Evolutionary conservation across 2,888 invertebrate genomes (phyloP).

Genomic region (Caenorhabditis sp.): DNA sequence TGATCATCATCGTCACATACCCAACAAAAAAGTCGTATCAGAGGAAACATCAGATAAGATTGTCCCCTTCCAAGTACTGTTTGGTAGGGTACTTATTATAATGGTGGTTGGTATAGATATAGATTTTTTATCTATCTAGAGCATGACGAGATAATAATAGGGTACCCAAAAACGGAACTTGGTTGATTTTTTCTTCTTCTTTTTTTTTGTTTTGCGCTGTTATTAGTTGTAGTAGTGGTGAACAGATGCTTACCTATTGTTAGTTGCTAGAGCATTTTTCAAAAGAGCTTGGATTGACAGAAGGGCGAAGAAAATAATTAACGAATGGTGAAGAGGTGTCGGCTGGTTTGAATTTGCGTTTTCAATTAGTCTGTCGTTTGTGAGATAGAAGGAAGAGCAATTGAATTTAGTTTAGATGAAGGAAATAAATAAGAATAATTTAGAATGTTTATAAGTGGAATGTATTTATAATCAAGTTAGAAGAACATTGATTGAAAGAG

Average conservation of each 20-base stretch:
- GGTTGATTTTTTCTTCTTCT: neutral
- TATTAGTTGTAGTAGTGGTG: neutral
- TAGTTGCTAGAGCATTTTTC: neutral
- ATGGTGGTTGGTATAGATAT: neutral
- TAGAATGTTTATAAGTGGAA: too few relatives aligned
- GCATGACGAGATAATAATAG: conserved; percentile 1
- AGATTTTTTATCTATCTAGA: conserved; percentile 4
- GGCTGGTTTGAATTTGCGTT: neutral
- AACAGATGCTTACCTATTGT: neutral
- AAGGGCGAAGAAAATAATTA: neutral
- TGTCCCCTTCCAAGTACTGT: neutral
- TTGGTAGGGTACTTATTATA: conserved; percentile 1
- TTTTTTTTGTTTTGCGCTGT: too few relatives aligned
- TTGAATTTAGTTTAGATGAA: neutral
- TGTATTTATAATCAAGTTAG: too few relatives aligned
- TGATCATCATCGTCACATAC: conserved; percentile 4
- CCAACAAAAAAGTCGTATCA: conserved; percentile 12
- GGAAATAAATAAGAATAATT: neutral
- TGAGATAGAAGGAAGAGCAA: neutral
- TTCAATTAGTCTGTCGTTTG: neutral
- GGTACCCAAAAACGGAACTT: neutral
- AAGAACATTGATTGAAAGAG: too few relatives aligned
- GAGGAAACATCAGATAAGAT: conserved; percentile 30
- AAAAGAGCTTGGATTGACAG: neutral
- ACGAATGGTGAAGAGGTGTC: neutral